phyloP scores from a whole-genome alignment of 2,797 vertebrate species.

The Aselliscus stoliczkanus region DNA sequence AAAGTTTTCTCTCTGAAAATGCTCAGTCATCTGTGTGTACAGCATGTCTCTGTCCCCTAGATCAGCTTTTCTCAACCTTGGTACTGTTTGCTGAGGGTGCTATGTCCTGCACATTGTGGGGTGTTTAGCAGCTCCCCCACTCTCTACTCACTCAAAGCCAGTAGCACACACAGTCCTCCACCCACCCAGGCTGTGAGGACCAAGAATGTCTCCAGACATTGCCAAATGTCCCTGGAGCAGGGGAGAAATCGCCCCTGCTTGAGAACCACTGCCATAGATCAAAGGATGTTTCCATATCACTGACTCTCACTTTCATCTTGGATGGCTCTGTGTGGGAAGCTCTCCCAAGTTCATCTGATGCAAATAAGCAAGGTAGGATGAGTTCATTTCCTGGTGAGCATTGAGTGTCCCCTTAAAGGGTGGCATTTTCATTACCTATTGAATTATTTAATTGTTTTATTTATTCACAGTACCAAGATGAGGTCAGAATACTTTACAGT shows the following conservation, averaged over 20 bases:
- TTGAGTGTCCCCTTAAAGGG: not conserved
- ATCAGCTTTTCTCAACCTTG: not conserved
- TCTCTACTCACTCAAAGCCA: not conserved
- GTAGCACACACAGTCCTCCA: not conserved
- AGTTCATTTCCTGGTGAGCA: not conserved
- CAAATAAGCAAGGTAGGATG: not conserved
- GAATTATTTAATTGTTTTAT: not conserved
- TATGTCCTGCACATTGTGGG: not conserved
- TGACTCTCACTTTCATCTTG: not conserved
- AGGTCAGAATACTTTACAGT: not conserved
- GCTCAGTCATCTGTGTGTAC: not conserved
- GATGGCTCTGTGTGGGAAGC: not conserved
- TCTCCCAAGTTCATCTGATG: not conserved
- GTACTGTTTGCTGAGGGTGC: not conserved
- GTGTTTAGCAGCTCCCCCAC: not conserved
- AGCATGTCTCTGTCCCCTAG: not conserved
- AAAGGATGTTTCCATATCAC: not conserved
- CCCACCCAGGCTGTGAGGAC: not conserved
- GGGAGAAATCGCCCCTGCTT: not conserved
- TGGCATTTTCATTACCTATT: not conserved
- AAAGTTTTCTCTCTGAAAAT: not conserved
- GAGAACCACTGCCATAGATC: not conserved
- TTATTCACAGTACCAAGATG: not conserved
- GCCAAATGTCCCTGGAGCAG: not conserved
- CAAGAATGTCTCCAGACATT: not conserved